Percentiles rank a stretch among this genome's conserved stretches.
phyloP scores from a whole-genome alignment of 2,113 vertebrate genomes.

The Macquaria ambigua region DNA sequence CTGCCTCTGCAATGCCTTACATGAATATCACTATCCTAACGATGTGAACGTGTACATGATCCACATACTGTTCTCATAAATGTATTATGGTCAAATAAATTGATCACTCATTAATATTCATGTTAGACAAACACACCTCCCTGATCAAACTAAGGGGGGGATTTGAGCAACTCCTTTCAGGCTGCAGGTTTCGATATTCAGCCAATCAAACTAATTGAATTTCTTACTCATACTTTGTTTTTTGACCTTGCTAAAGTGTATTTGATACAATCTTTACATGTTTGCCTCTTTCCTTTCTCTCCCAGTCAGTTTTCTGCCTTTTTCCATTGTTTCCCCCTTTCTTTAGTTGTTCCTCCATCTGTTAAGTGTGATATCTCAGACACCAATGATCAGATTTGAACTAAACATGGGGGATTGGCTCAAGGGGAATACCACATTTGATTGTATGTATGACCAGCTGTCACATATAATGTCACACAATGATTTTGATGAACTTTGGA shows the following conservation, averaged over 20 bases:
- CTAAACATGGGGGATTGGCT: background rate
- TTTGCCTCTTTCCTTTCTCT: background rate
- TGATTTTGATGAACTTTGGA: background rate
- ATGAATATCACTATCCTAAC: background rate
- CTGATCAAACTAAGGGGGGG: background rate
- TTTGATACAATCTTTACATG: background rate
- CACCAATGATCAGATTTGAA: background rate
- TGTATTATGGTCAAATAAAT: background rate
- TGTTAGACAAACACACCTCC: background rate
- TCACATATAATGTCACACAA: background rate
- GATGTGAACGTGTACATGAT: background rate
- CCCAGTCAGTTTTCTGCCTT: no score
- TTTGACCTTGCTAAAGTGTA: background rate
- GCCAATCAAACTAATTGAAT: background rate
- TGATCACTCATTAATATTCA: constrained; percentile 1
- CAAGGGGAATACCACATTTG: background rate
- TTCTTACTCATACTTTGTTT: background rate
- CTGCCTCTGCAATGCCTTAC: background rate
- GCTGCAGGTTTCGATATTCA: background rate
- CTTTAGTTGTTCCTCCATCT: background rate
- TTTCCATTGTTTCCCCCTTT: background rate
- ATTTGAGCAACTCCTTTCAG: background rate
- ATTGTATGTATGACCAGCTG: background rate
- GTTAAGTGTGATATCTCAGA: background rate
- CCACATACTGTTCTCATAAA: background rate